These are phyloP conservation scores for Abrostola tripartita DNA, from an alignment of 2,888 invertebrate genomes.

Conservation along the genomic window DNA sequence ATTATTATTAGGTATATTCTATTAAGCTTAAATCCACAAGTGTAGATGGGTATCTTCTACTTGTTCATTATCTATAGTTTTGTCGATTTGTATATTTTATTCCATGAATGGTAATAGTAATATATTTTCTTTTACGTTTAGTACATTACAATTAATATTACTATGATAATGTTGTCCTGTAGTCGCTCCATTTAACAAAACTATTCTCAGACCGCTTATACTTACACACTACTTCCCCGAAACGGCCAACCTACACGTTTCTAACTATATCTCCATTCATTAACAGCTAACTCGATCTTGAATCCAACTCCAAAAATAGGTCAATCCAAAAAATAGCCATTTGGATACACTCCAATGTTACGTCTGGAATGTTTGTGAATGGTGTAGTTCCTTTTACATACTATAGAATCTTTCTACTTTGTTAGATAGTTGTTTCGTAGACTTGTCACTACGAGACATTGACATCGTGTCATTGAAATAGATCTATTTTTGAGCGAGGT, in stretches of 20 bases:
- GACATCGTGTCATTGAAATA: constrained; percentile 41
- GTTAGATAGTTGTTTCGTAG: constrained; percentile 7
- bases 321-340: constrained; percentile 64
- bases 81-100: too few relatives aligned
- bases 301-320: constrained; percentile 68
- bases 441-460: constrained; percentile 31
- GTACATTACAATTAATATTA: constrained; percentile 9
- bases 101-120: neutral
- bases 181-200: constrained; percentile 38
- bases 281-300: constrained; percentile 51
- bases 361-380: constrained; percentile 52
- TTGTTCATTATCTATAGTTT: too few relatives aligned
- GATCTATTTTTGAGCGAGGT: constrained; percentile 41
- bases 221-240: constrained; percentile 16
- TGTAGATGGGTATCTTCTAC: too few relatives aligned
- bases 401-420: constrained; percentile 16
- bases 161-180: constrained; percentile 5
- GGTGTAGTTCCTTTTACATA: constrained; percentile 26
- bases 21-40: too few relatives aligned
- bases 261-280: constrained; percentile 57
- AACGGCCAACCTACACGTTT: constrained; percentile 45
- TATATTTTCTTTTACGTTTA: neutral
- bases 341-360: constrained; percentile 69
- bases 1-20: too few relatives aligned
- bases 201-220: constrained; percentile 1